Evolutionary conservation across 2,113 vertebrate genomes (phyloP).

Genomic region (Clarias magur): DNA sequence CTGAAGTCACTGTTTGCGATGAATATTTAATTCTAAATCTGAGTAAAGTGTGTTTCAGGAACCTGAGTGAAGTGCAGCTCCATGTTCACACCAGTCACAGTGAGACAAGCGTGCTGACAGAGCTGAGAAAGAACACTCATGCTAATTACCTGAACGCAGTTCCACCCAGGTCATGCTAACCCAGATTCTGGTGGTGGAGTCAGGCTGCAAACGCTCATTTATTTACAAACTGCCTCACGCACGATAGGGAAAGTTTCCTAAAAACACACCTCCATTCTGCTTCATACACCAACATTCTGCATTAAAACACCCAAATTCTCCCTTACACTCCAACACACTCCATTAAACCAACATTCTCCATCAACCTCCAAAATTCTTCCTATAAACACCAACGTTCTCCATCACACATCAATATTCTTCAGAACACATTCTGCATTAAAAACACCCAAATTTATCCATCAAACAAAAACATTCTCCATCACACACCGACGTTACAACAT

Average conservation of each 20-base stretch:
- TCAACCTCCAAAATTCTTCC: too few species aligned
- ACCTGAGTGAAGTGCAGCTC: background rate
- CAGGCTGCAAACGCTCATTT: background rate
- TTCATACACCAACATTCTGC: background rate
- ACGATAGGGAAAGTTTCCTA: too few species aligned
- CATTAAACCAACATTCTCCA: background rate
- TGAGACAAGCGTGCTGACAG: background rate
- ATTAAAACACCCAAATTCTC: background rate
- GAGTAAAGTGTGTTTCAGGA: background rate
- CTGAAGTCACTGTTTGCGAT: background rate
- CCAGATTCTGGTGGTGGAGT: background rate
- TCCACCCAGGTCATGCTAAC: background rate
- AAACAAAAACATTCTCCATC: background rate
- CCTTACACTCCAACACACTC: background rate
- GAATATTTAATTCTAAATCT: background rate
- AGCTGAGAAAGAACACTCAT: background rate
- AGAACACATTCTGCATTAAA: too few species aligned
- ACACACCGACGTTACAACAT: background rate
- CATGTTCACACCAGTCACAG: constrained; percentile 5
- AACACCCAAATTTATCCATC: background rate
- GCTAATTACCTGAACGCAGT: background rate
- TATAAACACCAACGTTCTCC: background rate
- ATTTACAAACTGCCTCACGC: too few species aligned
- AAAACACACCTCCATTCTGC: background rate
- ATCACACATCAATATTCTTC: background rate